Evolutionary conservation across 2,797 vertebrate species (phyloP).

Genomic region (Myotis vivesi): DNA sequence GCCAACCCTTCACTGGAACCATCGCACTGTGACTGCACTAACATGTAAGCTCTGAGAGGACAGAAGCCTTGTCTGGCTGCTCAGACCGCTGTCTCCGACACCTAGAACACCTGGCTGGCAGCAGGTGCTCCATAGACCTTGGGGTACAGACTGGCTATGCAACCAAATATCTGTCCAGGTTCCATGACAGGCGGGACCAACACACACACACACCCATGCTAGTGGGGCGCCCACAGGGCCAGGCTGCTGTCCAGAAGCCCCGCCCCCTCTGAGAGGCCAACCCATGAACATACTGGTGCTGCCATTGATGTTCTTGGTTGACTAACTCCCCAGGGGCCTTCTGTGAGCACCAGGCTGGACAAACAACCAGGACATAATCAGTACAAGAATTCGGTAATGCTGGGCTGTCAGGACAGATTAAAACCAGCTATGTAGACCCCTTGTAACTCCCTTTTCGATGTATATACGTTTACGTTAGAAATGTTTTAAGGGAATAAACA

Average conservation of each 20-base stretch:
- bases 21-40: not conserved
- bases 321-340: not conserved
- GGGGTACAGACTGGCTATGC: not conserved
- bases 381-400: constrained; percentile 15
- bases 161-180: not conserved
- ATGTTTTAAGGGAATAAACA: constrained; percentile 54
- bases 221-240: too few species aligned
- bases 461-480: not conserved
- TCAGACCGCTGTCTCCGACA: not conserved
- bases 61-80: not conserved
- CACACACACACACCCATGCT: too few species aligned
- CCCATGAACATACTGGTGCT: too few species aligned
- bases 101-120: not conserved
- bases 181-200: too few species aligned
- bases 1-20: not conserved
- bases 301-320: not conserved
- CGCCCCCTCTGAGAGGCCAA: not conserved
- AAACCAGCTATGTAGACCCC: constrained; percentile 36
- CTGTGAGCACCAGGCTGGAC: not conserved
- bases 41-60: not conserved
- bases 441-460: constrained; percentile 36
- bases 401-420: constrained; percentile 51
- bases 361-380: not conserved
- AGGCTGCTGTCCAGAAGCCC: not conserved
- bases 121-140: not conserved